Conservation (phyloP, 2,113 vertebrate genomes). For the Danio rerio region GRCz12tu NC_133187.1:10293501-10294000, state of each 20-base stretch:
- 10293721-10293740: neutral
- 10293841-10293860: neutral
- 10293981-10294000: conserved; percentile 2
- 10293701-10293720: no score
- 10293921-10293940: neutral
- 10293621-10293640: no score
- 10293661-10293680: no score
- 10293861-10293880: neutral
- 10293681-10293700: no score
- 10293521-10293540: no score
- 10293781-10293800: neutral
- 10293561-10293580: no score
- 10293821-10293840: neutral
- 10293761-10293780: neutral
- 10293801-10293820: neutral
- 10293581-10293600: no score
- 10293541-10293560: no score
- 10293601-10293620: no score
- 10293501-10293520: no score
- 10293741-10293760: neutral
- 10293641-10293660: no score
- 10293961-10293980: neutral
- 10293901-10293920: neutral
- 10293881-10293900: neutral
- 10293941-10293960: neutral